A percentile compares a stretch with the other conserved stretches of the same genome.
Evolutionary conservation across 2,888 invertebrate genomes (phyloP).

Genomic region (Helleia helle): DNA sequence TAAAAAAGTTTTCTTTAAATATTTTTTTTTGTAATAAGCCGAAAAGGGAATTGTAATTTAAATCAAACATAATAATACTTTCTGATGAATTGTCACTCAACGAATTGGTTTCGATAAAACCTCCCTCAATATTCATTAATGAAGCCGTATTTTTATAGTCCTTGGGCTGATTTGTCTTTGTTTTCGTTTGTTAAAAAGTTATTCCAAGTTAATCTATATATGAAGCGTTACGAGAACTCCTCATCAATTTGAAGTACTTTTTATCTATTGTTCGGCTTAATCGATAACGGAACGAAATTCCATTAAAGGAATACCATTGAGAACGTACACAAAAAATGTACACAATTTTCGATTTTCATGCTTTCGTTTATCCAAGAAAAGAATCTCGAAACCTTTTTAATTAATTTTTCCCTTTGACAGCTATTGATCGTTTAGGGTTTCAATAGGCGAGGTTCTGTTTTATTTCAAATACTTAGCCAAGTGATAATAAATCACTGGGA

Average conservation of each 20-base stretch:
- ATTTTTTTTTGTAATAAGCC: conserved; percentile 4
- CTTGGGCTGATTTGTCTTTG: neutral
- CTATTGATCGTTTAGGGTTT: conserved; percentile 57
- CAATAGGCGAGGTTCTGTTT: conserved; percentile 51
- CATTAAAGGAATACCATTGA: conserved; percentile 45
- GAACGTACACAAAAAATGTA: conserved; percentile 44
- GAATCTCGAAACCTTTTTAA: conserved; percentile 51
- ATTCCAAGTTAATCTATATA: conserved; percentile 1
- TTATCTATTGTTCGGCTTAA: conserved; percentile 17
- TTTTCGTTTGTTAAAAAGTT: neutral
- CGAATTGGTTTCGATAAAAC: neutral
- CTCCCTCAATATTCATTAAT: neutral
- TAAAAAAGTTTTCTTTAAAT: too few relatives aligned
- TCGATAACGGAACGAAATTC: conserved; percentile 24
- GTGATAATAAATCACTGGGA: conserved; percentile 56
- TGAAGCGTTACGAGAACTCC: conserved; percentile 8
- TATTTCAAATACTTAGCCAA: conserved; percentile 49
- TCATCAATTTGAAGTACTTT: conserved; percentile 12
- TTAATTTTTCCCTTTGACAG: conserved; percentile 61
- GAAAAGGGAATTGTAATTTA: conserved; percentile 2
- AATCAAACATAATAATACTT: conserved; percentile 3
- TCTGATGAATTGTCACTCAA: neutral
- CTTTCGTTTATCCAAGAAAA: conserved; percentile 57
- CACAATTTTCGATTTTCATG: conserved; percentile 55
- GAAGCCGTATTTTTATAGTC: neutral